Base-by-base conservation (phyloP, 2,113 vertebrate species). In the Talpa occidentalis region DNA sequence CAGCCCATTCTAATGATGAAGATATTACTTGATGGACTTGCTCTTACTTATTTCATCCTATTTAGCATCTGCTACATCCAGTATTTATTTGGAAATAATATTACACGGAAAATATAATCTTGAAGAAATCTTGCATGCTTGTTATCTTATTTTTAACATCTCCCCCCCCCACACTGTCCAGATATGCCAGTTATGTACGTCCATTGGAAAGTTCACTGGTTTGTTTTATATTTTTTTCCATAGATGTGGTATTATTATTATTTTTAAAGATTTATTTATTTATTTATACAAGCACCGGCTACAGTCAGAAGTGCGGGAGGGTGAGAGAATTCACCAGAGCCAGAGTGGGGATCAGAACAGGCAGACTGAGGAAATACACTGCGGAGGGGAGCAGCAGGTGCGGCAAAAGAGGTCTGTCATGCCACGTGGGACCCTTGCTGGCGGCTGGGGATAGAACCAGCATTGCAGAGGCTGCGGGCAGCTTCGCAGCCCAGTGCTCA, bases 221-320 rank as follows among this genome's bases (percentile, higher is more conserved):
- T 91, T 22, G 92, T 93, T 80, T 89, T 69, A 72, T 16, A 32
- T 92, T 93, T 70, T 80, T 32, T 97, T 94, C 32, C 26, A 49
- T 85, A 80, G 17, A 94, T 49, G 2, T 52, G 93, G 2, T 64
- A 56, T 54, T 91, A 74, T 35, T 76, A 85, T n/a, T n/a, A n/a
- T n/a, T n/a, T n/a, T n/a, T n/a, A n/a, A n/a, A n/a, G n/a, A n/a
- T n/a, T n/a, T n/a, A n/a, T n/a, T n/a, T n/a, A n/a, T n/a, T n/a
- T n/a, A n/a, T n/a, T n/a, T n/a, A n/a, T n/a, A n/a, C n/a, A n/a
- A n/a, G n/a, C n/a, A n/a, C n/a, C n/a, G n/a, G n/a, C n/a, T n/a
- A n/a, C n/a, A n/a, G n/a, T n/a, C n/a, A n/a, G n/a, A n/a, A n/a
- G n/a, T n/a, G n/a, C n/a, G n/a, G n/a, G n/a, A n/a, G n/a, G n/a